These are phyloP conservation scores for Pseudoips prasinana DNA, from an alignment of 2,888 invertebrate genomes.

Conservation along the genomic window DNA sequence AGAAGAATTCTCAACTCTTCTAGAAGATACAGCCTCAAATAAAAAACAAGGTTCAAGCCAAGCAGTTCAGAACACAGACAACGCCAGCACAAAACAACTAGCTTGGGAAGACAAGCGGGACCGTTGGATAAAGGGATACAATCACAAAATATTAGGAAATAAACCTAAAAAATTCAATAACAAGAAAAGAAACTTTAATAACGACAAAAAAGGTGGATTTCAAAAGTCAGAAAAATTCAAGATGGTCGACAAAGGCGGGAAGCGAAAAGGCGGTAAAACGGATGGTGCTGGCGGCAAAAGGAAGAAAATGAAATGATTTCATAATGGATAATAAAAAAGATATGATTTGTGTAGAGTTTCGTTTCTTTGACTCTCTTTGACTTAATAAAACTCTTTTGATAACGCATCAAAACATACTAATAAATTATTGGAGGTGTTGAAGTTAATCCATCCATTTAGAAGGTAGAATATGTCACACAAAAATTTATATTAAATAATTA, in stretches of 20 bases:
- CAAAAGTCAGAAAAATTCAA: constrained; percentile 22
- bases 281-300: constrained; percentile 57
- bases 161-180: constrained; percentile 37
- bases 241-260: constrained; percentile 37
- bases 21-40: constrained; percentile 90
- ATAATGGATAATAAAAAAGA: no score
- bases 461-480: no score
- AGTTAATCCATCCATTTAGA: no score
- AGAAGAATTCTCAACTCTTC: constrained; percentile 92
- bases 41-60: constrained; percentile 84
- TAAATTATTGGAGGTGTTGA: no score
- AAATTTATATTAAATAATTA: no score
- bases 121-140: constrained; percentile 82
- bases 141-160: constrained; percentile 67
- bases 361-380: no score
- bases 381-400: no score
- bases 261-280: constrained; percentile 22
- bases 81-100: constrained; percentile 89
- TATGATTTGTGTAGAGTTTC: no score
- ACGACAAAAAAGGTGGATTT: constrained; percentile 24
- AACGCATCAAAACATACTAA: no score
- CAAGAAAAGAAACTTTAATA: constrained; percentile 21
- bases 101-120: constrained; percentile 91
- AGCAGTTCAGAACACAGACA: constrained; percentile 88
- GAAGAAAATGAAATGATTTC: constrained; percentile 55